Base-by-base conservation (phyloP, 2,797 vertebrate genomes). In the Linurgus olivaceus region DNA sequence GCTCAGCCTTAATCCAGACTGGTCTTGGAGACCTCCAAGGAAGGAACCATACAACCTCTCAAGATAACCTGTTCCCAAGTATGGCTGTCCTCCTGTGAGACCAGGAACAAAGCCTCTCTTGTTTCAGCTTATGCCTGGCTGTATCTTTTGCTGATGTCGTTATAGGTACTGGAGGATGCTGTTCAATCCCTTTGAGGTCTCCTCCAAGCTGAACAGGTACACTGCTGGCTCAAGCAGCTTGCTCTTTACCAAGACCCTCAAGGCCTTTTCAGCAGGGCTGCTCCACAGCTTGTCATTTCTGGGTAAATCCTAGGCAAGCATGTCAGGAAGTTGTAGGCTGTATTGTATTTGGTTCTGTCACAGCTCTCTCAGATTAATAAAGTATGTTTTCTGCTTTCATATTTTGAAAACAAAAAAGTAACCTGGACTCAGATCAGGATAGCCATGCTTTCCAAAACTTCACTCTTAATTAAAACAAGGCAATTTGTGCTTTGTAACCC, bases 401-500 rank as follows among this genome's bases (percentile, higher is more conserved):
- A 40, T 42, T 59, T 52, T 82, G 28, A 28, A 72, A 84, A 77
- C 21, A 40, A 47, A 51, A 40, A 59, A n/a, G 18, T 40, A 47
- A 47, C 52, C 7, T 52, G 37, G 31, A 57, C 38, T 66, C 26
- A 35, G 45, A 83, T 65, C 38, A 65, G 66, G 33, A 17, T 24
- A 52, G 40, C 52, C 23, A 47, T 35, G 11, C 40, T 95, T 80
- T 96, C 72, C 92, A 58, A 96, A 97, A 91, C 73, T 54, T 84
- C 76, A 79, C 52, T 19, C n/a, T 96, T 97, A 97, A 97, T 97
- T 97, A 90, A 96, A 88, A 81, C 78, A 97, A 97, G 92, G 88
- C 93, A 96, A 97, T 96, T 96, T 97, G 95, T 96, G 96, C 90
- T 95, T 97, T 96, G 86, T 96, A 97, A 96, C 95, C 95, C 94